These are phyloP conservation scores for Bombus soroeensis DNA, from an alignment of 1,140 invertebrate genomes.

Conservation along the genomic window DNA sequence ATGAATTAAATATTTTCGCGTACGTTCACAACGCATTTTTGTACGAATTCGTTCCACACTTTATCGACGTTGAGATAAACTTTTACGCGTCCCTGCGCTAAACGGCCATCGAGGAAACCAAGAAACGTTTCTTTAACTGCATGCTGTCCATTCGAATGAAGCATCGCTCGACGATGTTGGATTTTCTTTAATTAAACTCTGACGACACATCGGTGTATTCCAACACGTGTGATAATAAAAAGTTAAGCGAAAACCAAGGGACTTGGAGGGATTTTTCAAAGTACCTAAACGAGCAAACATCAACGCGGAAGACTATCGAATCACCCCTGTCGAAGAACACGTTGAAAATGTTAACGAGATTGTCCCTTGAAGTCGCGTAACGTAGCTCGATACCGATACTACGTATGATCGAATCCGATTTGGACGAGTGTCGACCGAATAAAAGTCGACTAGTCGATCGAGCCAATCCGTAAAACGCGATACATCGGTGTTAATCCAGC, in stretches of 20 bases:
- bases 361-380: neutral
- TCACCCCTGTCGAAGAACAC: neutral
- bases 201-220: too few relatives aligned
- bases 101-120: neutral
- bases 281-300: too few relatives aligned
- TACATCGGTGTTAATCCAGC: constrained; percentile 5
- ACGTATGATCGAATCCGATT: neutral
- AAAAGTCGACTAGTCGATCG: too few relatives aligned
- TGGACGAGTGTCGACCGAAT: too few relatives aligned
- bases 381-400: too few relatives aligned
- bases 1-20: constrained; percentile 32
- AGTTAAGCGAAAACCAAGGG: too few relatives aligned
- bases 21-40: neutral
- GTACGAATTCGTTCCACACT: constrained; percentile 8
- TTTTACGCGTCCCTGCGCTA: neutral
- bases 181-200: neutral
- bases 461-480: neutral
- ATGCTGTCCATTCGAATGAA: neutral
- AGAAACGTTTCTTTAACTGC: constrained; percentile 6
- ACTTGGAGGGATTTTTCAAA: too few relatives aligned
- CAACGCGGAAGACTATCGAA: neutral
- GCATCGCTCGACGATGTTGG: neutral
- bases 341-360: constrained; percentile 1
- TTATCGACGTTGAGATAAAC: constrained; percentile 23
- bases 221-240: too few relatives aligned